These are phyloP conservation scores for Notodonta ziczac DNA, from an alignment of 2,888 invertebrate genomes.

Conservation along the genomic window DNA sequence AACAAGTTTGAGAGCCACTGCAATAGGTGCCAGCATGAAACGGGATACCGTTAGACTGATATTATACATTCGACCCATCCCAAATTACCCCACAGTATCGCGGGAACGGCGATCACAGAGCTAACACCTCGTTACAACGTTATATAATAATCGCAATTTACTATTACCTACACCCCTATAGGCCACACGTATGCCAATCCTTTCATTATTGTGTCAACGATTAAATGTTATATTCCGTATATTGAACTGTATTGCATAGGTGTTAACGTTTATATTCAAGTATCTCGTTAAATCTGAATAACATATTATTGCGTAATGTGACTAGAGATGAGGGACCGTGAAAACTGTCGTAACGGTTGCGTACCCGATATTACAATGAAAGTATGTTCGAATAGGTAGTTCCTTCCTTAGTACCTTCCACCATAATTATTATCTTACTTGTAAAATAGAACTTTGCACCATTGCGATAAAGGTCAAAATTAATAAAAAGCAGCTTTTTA, in stretches of 20 bases:
- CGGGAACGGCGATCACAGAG: slow-evolving; percentile 46
- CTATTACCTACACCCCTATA: slow-evolving; percentile 53
- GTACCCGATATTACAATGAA: slow-evolving; percentile 11
- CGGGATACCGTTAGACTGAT: background rate
- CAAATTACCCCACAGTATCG: background rate
- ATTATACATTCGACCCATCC: slow-evolving; percentile 1
- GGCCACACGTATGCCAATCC: slow-evolving; percentile 43
- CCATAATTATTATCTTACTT: too few relatives aligned
- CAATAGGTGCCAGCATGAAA: background rate
- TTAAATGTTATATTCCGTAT: background rate
- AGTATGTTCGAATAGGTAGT: background rate
- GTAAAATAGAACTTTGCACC: too few relatives aligned
- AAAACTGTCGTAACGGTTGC: slow-evolving; percentile 37
- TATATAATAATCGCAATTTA: slow-evolving; percentile 65
- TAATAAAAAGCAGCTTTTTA: too few relatives aligned
- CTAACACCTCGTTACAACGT: slow-evolving; percentile 60
- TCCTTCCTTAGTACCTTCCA: too few relatives aligned
- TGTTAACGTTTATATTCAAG: background rate
- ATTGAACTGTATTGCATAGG: background rate
- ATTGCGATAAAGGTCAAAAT: too few relatives aligned
- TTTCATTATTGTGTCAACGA: slow-evolving; percentile 17
- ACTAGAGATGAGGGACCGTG: slow-evolving; percentile 50
- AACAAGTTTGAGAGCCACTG: too few relatives aligned
- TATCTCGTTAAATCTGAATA: background rate
- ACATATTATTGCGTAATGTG: slow-evolving; percentile 18